phyloP scores from a whole-genome alignment of 2,113 vertebrate genomes.

The Nyctereutes procyonoides region DNA sequence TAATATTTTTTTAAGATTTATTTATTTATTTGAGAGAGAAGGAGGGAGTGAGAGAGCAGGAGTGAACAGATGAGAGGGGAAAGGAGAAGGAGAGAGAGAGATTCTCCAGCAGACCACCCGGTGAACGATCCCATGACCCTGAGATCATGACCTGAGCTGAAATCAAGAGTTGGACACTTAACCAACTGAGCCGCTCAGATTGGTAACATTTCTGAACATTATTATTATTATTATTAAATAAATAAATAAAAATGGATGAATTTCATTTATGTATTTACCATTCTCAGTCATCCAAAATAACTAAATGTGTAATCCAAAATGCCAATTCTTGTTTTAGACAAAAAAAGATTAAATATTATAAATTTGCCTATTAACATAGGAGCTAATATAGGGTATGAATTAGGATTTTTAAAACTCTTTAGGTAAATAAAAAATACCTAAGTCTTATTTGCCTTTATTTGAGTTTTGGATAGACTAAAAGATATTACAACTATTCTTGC shows the following conservation, averaged over 20 bases:
- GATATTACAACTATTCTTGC: neutral
- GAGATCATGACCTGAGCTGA: neutral
- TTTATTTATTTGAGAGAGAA: neutral
- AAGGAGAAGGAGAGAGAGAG: neutral
- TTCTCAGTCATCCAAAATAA: neutral
- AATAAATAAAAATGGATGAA: neutral
- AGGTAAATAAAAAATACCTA: neutral
- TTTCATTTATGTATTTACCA: neutral
- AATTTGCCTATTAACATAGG: neutral
- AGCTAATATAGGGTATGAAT: neutral
- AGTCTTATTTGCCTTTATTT: neutral
- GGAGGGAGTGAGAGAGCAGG: neutral
- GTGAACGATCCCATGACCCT: neutral
- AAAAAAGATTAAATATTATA: neutral
- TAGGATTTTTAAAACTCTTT: neutral
- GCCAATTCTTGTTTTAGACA: accelerated
- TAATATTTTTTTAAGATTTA: neutral
- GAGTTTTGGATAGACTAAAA: neutral
- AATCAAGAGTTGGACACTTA: neutral
- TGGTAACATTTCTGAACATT: accelerated
- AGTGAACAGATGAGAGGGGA: neutral
- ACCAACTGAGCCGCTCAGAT: neutral
- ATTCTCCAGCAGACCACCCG: neutral
- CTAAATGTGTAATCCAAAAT: neutral
- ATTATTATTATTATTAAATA: neutral